Conservation (phyloP, 2,113 vertebrate genomes). For the Ptychochromis oligacanthus region DNA sequence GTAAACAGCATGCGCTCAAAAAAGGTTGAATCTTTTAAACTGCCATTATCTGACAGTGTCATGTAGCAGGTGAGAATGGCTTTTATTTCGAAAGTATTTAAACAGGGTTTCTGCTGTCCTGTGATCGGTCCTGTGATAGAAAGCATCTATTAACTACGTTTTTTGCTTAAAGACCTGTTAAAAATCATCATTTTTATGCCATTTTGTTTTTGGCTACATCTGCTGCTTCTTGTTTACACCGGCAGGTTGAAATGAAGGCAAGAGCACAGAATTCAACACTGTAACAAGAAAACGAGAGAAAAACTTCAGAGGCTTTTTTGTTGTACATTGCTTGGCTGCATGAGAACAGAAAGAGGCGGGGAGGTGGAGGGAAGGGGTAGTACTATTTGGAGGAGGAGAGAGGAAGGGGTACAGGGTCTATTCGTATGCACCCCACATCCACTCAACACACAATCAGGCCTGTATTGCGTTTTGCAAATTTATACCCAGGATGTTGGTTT, state of each 20-base stretch:
- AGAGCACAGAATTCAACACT: slow-evolving; percentile 85
- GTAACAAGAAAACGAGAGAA: slow-evolving; percentile 83
- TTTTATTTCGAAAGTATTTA: not conserved
- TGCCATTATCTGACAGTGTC: not conserved
- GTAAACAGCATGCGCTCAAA: not conserved
- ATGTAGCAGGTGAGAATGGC: not conserved
- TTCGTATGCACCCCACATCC: slow-evolving; percentile 96
- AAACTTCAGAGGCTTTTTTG: slow-evolving; percentile 71
- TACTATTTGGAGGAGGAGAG: slow-evolving; percentile 54
- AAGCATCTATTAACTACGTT: not conserved
- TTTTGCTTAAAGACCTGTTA: not conserved
- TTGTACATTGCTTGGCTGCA: slow-evolving; percentile 89
- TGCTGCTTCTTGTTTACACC: slow-evolving; percentile 78
- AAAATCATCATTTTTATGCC: slow-evolving; percentile 82
- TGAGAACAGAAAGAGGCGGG: slow-evolving; percentile 76
- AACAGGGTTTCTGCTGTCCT: not conserved
- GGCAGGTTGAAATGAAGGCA: slow-evolving; percentile 61
- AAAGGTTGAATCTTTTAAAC: not conserved
- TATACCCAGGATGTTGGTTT: slow-evolving; percentile 99
- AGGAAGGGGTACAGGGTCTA: slow-evolving; percentile 85
- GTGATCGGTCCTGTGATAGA: not conserved
- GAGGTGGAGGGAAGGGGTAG: slow-evolving; percentile 13
- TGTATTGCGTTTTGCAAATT: slow-evolving; percentile 99
- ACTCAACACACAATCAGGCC: slow-evolving; percentile 95
- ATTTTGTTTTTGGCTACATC: slow-evolving; percentile 77